A percentile compares a stretch with the other conserved stretches of the same genome.
Conservation (phyloP, 2,797 vertebrate species). For the Mormyrops attenuatus region DNA sequence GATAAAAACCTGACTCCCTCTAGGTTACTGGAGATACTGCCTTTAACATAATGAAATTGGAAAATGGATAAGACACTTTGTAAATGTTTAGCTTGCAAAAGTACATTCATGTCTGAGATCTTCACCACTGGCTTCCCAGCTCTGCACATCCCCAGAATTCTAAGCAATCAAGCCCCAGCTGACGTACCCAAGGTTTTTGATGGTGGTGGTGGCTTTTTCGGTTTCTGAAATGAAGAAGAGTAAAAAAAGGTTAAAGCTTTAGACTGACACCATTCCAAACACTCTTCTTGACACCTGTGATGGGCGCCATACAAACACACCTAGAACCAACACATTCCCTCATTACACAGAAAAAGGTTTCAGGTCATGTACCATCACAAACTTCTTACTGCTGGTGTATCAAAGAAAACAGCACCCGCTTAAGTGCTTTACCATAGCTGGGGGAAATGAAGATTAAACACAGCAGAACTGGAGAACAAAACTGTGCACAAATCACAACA, state of each 20-base stretch:
- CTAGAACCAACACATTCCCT: background rate
- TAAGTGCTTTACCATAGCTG: background rate
- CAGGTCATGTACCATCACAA: background rate
- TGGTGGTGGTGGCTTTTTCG: constrained; percentile 86
- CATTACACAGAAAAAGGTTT: background rate
- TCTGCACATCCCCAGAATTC: background rate
- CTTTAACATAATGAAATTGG: background rate
- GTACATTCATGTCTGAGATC: background rate
- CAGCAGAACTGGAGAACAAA: background rate
- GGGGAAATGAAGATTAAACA: background rate
- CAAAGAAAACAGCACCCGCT: background rate
- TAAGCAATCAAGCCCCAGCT: background rate
- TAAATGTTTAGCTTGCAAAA: background rate
- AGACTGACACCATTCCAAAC: background rate
- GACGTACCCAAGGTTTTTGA: constrained; percentile 74
- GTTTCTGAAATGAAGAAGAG: constrained; percentile 67
- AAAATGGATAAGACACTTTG: background rate
- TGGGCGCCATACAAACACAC: background rate
- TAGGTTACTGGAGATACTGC: background rate
- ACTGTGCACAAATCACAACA: background rate
- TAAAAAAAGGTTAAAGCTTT: background rate
- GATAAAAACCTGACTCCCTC: background rate
- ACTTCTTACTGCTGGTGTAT: background rate
- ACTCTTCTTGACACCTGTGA: background rate
- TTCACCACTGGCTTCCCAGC: background rate